Conservation (phyloP, 2,888 invertebrate genomes). For the Sarcophaga carnaria region DNA sequence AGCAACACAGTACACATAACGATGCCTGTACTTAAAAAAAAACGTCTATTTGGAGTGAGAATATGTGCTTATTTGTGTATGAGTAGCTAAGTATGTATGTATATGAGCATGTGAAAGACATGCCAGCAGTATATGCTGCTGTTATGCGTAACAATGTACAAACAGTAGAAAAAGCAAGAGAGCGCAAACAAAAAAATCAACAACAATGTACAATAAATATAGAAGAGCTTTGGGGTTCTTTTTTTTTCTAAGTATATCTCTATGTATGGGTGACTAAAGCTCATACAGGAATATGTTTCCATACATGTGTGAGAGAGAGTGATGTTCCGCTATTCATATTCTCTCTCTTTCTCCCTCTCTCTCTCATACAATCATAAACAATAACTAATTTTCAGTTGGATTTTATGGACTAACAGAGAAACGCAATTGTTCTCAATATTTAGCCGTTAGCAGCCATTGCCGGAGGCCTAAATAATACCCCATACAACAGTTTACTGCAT, state of each 20-base stretch:
- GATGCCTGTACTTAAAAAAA: conserved; percentile 40
- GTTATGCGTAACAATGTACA: conserved; percentile 67
- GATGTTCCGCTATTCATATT: not conserved
- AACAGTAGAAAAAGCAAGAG: conserved; percentile 34
- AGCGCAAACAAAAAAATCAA: not conserved
- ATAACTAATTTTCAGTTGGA: conserved; percentile 70
- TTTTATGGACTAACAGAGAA: conserved; percentile 64
- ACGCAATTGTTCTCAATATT: conserved; percentile 62
- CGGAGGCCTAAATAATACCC: conserved; percentile 17
- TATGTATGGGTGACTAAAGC: not conserved
- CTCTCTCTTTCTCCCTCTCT: not conserved
- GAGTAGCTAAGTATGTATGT: not conserved
- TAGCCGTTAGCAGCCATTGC: conserved; percentile 52
- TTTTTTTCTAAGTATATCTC: conserved; percentile 11
- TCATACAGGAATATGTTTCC: not conserved
- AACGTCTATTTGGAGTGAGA: not conserved
- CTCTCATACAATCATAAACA: conserved; percentile 52
- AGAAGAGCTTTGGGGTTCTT: conserved; percentile 29
- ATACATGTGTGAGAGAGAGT: not conserved
- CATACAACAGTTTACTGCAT: not conserved
- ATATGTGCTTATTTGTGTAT: not conserved
- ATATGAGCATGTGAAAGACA: conserved; percentile 19
- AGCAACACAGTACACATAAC: not conserved
- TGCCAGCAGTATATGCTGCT: conserved; percentile 25
- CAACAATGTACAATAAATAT: conserved; percentile 1